Base-by-base conservation (phyloP, 2,113 vertebrate genomes). In the Myotis davidii region DNA sequence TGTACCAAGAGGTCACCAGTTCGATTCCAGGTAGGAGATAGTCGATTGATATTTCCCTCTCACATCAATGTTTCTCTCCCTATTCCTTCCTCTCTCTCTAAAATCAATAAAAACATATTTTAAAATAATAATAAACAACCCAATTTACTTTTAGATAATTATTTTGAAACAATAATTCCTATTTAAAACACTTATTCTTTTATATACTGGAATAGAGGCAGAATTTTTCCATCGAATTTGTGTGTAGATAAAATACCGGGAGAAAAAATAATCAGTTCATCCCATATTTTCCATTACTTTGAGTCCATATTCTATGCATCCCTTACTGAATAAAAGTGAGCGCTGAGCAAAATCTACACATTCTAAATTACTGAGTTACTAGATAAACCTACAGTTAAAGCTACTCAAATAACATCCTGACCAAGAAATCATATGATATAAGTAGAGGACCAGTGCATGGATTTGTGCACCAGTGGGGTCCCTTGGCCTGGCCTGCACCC, bases 151-250 rank as follows among this genome's bases (percentile, higher is more conserved):
- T 39, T 88, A 34, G 70, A 14, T 21, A 72, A 12, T 95, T 67
- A 48, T n/a, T 93, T 83, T 50, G 3, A 95, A 83, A 56, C 0
- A 67, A 50, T 78, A 82, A 83, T 50, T 93, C 0, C 27, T 59
- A 52, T 65, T 84, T n/a, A 90, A 97, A 89, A 79, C 5, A 91
- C 32, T 54, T 85, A 34, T 77, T 29, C 3, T 81, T 54, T 37
- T 85, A 9, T 59, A 82, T 42, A 85, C 2, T 81, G 25, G 4
- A 83, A 93, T 54, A 89, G 17, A 79, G 61, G 12, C 2, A 50
- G 7, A 21, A 12, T 56, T 90, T 48, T 93, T 56, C 48, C 23
- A 9, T 70, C 86, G 59, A 85, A 34, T 73, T 59, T 73, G 52
- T 52, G 4, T 90, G 8, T 69, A 5, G 37, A 48, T 73, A 96